phyloP scores from a whole-genome alignment of 2,888 invertebrate species.

The Tricholauxania praeusta region DNA sequence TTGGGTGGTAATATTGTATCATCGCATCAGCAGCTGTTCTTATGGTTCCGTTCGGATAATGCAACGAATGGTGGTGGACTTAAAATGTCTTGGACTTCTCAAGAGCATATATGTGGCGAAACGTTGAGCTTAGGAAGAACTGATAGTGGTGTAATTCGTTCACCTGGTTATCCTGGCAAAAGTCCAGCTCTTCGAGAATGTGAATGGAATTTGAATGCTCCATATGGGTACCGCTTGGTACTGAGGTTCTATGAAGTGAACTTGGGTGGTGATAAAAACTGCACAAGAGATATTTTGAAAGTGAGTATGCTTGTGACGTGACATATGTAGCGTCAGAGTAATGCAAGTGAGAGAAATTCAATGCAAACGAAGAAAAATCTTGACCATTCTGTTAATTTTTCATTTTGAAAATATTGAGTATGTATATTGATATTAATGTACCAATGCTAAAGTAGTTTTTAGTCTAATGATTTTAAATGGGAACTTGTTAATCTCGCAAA shows the following conservation, averaged over 20 bases:
- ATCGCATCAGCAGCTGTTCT: constrained; percentile 80
- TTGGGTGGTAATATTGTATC: constrained; percentile 79
- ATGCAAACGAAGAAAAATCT: too few species aligned
- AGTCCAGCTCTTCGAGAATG: constrained; percentile 88
- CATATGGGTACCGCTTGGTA: constrained; percentile 79
- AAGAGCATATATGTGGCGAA: constrained; percentile 80
- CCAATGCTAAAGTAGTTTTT: too few species aligned
- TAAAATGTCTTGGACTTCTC: constrained; percentile 81
- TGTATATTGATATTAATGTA: too few species aligned
- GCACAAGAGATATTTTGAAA: constrained; percentile 53
- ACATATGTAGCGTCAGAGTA: constrained; percentile 13
- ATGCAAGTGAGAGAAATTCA: background rate
- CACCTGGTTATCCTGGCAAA: constrained; percentile 89
- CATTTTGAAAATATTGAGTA: too few species aligned
- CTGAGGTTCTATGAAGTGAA: constrained; percentile 78
- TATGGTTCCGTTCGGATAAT: constrained; percentile 84
- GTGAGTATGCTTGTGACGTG: constrained; percentile 40
- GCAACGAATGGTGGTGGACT: constrained; percentile 75
- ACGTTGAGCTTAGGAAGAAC: constrained; percentile 66
- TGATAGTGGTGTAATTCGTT: constrained; percentile 80
- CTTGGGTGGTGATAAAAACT: constrained; percentile 53
- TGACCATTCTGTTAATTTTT: too few species aligned
- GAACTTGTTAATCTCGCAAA: too few species aligned
- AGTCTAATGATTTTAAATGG: too few species aligned
- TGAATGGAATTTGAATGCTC: constrained; percentile 80